These are phyloP conservation scores for Alaudala cheleensis DNA, from an alignment of 2,113 vertebrate genomes.

Conservation along the genomic window DNA sequence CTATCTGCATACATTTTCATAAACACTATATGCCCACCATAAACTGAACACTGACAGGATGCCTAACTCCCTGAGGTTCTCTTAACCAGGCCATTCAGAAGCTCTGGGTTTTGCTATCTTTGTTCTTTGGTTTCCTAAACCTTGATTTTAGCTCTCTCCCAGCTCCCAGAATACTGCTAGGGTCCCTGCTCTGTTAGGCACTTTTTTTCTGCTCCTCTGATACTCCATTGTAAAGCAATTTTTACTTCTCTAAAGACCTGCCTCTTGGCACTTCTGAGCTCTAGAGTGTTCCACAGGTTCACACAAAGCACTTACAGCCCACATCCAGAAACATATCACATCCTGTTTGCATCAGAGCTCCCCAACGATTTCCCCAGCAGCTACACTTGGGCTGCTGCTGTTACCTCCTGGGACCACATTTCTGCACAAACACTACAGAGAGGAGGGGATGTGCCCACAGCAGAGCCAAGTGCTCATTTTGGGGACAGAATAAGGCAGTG, in stretches of 20 bases:
- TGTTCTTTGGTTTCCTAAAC: not conserved
- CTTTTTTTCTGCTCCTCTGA: not conserved
- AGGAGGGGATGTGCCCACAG: not conserved
- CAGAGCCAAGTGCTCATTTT: not conserved
- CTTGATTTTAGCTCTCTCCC: not conserved
- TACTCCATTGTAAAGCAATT: not conserved
- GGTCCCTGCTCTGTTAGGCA: not conserved
- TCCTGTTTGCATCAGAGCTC: constrained; percentile 36
- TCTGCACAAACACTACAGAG: not conserved
- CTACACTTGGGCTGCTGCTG: not conserved
- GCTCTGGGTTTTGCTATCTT: not conserved
- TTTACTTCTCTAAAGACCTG: not conserved
- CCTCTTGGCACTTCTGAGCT: not conserved
- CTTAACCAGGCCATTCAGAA: not conserved
- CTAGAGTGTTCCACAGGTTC: not conserved
- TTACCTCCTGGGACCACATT: not conserved
- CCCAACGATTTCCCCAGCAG: not conserved
- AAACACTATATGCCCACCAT: not conserved
- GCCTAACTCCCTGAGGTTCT: not conserved
- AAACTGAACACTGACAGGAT: not conserved
- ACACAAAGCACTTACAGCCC: not conserved
- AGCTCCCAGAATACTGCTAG: not conserved
- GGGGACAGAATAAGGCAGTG: not conserved
- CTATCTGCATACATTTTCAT: not conserved
- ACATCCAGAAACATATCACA: constrained; percentile 8